A percentile compares a stretch with the other conserved stretches of the same genome.
phyloP scores from a whole-genome alignment of 1,140 invertebrate species.

The Polypedilum pembai region DNA sequence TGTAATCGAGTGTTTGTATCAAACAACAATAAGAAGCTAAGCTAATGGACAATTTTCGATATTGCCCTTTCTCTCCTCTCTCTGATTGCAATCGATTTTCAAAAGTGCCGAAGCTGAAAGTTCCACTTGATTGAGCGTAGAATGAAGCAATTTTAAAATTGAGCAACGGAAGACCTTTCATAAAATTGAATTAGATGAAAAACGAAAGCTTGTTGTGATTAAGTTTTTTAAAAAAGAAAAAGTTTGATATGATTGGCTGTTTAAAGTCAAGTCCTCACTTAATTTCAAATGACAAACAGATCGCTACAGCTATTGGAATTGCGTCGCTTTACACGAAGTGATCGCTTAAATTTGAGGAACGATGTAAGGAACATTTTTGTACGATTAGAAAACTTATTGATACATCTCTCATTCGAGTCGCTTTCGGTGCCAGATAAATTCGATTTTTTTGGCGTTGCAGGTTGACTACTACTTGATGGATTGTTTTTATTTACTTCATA shows the following conservation, averaged over 20 bases:
- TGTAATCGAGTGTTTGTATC: too few species aligned
- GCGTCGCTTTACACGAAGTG: conserved; percentile 37
- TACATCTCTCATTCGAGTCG: background rate
- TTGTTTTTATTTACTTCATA: conserved; percentile 31
- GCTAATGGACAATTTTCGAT: too few species aligned
- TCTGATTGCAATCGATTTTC: too few species aligned
- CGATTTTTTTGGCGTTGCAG: conserved; percentile 33
- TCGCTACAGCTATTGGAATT: conserved; percentile 41
- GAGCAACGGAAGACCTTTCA: too few species aligned
- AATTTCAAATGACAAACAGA: conserved; percentile 39
- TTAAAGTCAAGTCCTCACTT: background rate
- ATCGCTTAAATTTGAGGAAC: conserved; percentile 39
- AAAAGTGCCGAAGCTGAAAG: too few species aligned
- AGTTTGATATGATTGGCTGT: background rate
- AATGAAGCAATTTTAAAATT: too few species aligned
- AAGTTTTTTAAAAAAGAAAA: background rate
- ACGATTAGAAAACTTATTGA: conserved; percentile 36
- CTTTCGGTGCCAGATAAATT: conserved; percentile 25
- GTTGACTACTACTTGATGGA: conserved; percentile 33
- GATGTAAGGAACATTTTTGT: conserved; percentile 40
- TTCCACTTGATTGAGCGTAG: too few species aligned
- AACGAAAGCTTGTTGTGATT: background rate
- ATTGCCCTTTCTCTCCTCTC: too few species aligned
- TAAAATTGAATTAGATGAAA: too few species aligned
- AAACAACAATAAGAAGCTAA: too few species aligned